Conservation (phyloP, 2,113 vertebrate species). For the Psilopsiagon aurifrons region DNA sequence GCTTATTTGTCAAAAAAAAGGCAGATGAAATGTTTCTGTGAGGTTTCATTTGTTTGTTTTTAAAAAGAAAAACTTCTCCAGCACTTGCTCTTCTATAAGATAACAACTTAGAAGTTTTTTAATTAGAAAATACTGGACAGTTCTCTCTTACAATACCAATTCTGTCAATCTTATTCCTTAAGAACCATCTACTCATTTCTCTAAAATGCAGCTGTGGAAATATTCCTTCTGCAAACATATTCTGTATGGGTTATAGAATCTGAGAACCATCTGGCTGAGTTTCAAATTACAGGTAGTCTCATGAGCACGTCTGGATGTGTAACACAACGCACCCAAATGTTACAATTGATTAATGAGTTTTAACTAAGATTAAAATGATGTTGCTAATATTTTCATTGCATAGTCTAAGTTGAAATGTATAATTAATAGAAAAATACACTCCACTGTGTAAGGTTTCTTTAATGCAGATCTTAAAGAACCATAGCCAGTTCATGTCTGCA, state of each 20-base stretch:
- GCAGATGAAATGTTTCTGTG: background rate
- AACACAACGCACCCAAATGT: background rate
- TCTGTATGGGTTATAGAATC: background rate
- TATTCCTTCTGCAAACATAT: background rate
- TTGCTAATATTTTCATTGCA: background rate
- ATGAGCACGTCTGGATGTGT: background rate
- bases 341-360: background rate
- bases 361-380: background rate
- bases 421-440: background rate
- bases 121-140: background rate
- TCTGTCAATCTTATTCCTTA: background rate
- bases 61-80: background rate
- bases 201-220: background rate
- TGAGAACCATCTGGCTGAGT: background rate
- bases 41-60: background rate
- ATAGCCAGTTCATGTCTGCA: background rate
- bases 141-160: background rate
- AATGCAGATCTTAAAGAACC: background rate
- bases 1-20: background rate
- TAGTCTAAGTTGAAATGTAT: background rate
- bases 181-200: background rate
- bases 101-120: rapidly evolving
- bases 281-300: background rate
- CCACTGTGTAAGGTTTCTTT: background rate
- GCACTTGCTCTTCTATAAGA: background rate